Evolutionary conservation across 2,113 vertebrate species (phyloP).

Genomic region (Sorex araneus): DNA sequence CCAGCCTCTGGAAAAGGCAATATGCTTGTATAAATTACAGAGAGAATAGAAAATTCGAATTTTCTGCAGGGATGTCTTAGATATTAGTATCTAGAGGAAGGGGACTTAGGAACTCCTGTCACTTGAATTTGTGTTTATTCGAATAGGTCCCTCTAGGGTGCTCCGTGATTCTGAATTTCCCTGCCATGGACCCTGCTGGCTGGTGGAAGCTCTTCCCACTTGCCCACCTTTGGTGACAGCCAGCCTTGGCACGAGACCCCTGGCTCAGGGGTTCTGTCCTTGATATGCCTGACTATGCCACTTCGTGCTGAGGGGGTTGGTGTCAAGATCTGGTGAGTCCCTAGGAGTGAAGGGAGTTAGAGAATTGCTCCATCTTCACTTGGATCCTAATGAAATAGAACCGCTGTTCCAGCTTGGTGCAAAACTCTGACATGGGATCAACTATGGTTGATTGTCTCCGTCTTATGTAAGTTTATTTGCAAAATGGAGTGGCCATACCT

Average conservation of each 20-base stretch:
- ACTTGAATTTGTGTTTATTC: neutral
- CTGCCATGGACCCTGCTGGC: neutral
- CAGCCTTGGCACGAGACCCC: neutral
- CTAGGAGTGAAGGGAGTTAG: neutral
- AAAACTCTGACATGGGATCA: neutral
- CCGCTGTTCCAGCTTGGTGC: neutral
- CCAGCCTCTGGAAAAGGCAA: slow-evolving; percentile 4
- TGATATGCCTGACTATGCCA: neutral
- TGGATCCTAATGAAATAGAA: neutral
- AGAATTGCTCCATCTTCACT: neutral
- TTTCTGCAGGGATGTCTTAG: slow-evolving; percentile 28
- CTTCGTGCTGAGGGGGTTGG: neutral
- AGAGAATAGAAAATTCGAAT: neutral
- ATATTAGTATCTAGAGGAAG: slow-evolving; percentile 17
- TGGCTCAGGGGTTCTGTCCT: neutral
- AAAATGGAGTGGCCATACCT: neutral
- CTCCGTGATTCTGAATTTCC: neutral
- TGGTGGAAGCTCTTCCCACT: neutral
- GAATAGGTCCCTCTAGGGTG: neutral
- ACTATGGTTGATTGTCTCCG: neutral
- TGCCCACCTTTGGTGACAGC: neutral
- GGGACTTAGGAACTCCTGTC: neutral
- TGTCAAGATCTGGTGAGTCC: neutral
- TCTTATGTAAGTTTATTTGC: slow-evolving; percentile 37
- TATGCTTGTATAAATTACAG: neutral